Percentiles rank a stretch among this genome's conserved stretches.
Conservation (phyloP, 2,113 vertebrate genomes). For the Heterochromis multidens region DNA sequence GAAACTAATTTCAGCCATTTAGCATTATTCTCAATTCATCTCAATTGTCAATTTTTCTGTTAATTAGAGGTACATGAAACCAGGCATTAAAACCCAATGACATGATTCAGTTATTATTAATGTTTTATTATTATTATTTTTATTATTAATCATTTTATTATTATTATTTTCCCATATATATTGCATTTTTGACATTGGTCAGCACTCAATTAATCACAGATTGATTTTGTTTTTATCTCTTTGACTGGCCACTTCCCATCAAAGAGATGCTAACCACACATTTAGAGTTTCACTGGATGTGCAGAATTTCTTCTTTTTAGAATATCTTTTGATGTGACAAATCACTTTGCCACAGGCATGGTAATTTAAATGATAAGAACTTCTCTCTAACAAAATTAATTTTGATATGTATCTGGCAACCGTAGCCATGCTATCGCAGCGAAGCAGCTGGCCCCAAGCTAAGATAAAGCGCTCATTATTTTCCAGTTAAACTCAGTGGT, state of each 20-base stretch:
- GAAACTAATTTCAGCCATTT: background rate
- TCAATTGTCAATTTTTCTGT: background rate
- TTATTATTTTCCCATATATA: background rate
- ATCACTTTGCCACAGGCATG: slow-evolving; percentile 1
- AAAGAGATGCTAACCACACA: background rate
- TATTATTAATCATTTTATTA: background rate
- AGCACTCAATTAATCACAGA: background rate
- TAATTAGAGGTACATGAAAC: background rate
- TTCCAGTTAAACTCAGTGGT: slow-evolving; percentile 31
- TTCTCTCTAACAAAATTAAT: slow-evolving; percentile 30
- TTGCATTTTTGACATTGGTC: background rate
- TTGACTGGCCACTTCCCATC: background rate
- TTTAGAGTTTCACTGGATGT: background rate
- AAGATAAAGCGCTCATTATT: slow-evolving; percentile 42
- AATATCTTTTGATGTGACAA: slow-evolving; percentile 7
- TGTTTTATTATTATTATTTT: background rate
- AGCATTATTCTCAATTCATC: too few relatives aligned
- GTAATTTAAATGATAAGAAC: slow-evolving; percentile 45
- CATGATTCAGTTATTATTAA: background rate
- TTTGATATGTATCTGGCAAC: slow-evolving; percentile 29
- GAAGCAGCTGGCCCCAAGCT: slow-evolving; percentile 18
- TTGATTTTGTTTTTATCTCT: background rate
- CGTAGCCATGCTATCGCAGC: background rate
- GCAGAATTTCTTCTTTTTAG: background rate
- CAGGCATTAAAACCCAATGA: background rate